These are phyloP conservation scores for Frankliniella fusca DNA, from an alignment of 2,888 invertebrate genomes.

Conservation along the genomic window DNA sequence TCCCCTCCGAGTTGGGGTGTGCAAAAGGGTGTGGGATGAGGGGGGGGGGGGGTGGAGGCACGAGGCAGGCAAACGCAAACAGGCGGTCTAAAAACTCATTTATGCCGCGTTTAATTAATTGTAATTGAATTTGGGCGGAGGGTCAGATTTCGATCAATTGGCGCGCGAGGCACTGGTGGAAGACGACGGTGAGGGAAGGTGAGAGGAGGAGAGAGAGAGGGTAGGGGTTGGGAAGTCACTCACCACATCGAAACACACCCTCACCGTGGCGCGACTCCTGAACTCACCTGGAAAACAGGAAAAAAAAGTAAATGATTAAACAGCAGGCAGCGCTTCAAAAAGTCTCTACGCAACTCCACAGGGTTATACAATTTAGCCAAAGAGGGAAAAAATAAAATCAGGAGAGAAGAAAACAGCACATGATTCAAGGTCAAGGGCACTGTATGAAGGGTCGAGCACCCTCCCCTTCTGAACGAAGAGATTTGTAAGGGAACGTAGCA, in stretches of 20 bases:
- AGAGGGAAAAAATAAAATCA: not conserved
- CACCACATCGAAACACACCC: not conserved
- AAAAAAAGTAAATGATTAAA: not conserved
- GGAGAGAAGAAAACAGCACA: not conserved
- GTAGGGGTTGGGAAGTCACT: not conserved
- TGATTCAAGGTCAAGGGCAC: no score
- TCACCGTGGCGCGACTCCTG: not conserved
- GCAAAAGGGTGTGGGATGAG: no score
- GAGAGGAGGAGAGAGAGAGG: not conserved
- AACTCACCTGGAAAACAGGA: not conserved
- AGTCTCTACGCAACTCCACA: not conserved
- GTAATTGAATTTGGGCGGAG: not conserved
- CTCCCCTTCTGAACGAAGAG: no score
- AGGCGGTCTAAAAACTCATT: not conserved
- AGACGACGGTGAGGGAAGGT: not conserved
- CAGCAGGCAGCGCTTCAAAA: no score
- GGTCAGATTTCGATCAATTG: not conserved
- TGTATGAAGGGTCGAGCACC: no score
- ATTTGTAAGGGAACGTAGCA: no score
- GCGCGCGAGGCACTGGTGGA: not conserved
- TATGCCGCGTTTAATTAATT: constrained; percentile 12
- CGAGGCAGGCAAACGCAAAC: not conserved
- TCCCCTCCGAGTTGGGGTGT: no score
- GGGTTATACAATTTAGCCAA: not conserved
- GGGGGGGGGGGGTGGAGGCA: not conserved